A percentile compares a stretch with the other conserved stretches of the same genome.
Conservation (phyloP, 2,888 invertebrate genomes). For the Thymelicus acteon region DNA sequence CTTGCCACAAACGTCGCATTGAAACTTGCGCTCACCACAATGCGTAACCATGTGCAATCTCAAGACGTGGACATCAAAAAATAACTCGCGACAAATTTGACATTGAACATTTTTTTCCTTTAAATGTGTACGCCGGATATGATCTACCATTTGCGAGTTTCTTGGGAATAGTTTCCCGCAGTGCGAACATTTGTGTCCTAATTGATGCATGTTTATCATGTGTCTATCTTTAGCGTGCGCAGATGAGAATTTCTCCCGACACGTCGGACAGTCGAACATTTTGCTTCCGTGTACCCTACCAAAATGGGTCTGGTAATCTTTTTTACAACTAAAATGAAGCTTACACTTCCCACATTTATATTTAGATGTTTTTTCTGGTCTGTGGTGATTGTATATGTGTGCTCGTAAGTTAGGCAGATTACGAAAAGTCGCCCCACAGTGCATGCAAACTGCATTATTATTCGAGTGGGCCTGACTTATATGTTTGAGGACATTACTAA, state of each 20-base stretch:
- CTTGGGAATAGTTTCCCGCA: conserved; percentile 57
- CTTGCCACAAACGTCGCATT: conserved; percentile 82
- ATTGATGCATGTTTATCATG: conserved; percentile 50
- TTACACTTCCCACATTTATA: conserved; percentile 53
- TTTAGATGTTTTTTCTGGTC: conserved; percentile 39
- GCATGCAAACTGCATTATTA: conserved; percentile 51
- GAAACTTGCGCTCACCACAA: conserved; percentile 71
- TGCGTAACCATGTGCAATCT: conserved; percentile 74
- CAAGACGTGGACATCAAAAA: conserved; percentile 56
- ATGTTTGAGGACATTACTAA: conserved; percentile 51
- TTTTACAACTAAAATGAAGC: conserved; percentile 44
- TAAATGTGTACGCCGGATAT: conserved; percentile 57
- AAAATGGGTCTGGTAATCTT: conserved; percentile 30
- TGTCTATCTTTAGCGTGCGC: conserved; percentile 53
- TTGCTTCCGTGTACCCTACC: conserved; percentile 50
- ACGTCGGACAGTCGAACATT: conserved; percentile 51
- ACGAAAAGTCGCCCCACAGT: conserved; percentile 50
- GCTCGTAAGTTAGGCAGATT: conserved; percentile 48
- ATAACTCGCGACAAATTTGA: conserved; percentile 56
- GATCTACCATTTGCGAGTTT: conserved; percentile 56
- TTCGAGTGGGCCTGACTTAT: conserved; percentile 50
- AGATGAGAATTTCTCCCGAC: conserved; percentile 53
- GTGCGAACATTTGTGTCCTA: conserved; percentile 54
- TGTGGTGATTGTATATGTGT: conserved; percentile 49
- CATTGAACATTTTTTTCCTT: conserved; percentile 60